A percentile compares a stretch with the other conserved stretches of the same genome.
Conservation (phyloP, 2,797 vertebrate species). For the Psittacula echo region DNA sequence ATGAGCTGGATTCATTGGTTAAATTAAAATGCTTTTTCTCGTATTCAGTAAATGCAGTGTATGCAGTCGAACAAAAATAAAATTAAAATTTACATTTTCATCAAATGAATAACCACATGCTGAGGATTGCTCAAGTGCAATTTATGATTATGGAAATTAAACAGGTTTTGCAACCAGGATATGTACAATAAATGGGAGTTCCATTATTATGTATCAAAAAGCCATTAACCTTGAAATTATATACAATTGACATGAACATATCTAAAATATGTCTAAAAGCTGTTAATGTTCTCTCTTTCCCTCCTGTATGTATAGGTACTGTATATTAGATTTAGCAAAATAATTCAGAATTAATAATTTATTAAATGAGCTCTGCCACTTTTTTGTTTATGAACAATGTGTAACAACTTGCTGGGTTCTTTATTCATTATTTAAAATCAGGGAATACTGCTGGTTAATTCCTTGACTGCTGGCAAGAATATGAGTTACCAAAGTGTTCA, state of each 20-base stretch:
- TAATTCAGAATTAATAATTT: conserved; percentile 34
- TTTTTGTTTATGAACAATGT: conserved; percentile 30
- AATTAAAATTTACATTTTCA: conserved; percentile 76
- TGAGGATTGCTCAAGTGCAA: conserved; percentile 73
- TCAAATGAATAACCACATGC: conserved; percentile 70
- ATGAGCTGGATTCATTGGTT: conserved; percentile 62
- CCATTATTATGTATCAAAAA: conserved; percentile 70
- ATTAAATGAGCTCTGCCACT: conserved; percentile 20
- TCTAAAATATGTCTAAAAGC: conserved; percentile 49
- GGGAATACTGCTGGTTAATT: conserved; percentile 30
- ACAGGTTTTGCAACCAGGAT: conserved; percentile 65
- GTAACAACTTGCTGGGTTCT: neutral
- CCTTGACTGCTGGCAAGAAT: neutral
- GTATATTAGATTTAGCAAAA: conserved; percentile 25
- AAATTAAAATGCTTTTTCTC: conserved; percentile 74
- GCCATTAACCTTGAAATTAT: conserved; percentile 75
- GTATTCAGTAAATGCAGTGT: conserved; percentile 51
- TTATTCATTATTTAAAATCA: conserved; percentile 31
- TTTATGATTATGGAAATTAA: conserved; percentile 78
- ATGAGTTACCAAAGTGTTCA: neutral
- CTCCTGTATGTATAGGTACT: neutral
- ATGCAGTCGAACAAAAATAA: conserved; percentile 70
- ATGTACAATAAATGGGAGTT: conserved; percentile 71
- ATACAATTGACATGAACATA: conserved; percentile 63
- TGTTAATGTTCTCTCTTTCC: conserved; percentile 31